phyloP scores from a whole-genome alignment of 1,140 invertebrate species.

The Eciton burchellii region DNA sequence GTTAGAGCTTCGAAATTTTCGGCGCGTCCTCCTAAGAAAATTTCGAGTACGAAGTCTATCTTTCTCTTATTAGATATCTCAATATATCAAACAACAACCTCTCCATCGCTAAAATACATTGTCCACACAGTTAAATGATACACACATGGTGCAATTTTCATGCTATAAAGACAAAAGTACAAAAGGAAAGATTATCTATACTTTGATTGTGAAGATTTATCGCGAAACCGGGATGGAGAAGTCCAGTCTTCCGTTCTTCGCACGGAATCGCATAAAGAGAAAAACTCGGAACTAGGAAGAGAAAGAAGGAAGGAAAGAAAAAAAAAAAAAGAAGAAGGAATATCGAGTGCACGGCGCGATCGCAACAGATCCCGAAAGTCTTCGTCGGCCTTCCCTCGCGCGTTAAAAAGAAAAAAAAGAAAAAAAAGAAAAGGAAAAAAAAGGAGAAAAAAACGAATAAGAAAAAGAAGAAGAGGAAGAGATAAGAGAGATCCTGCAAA shows the following conservation, averaged over 20 bases:
- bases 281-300: slow-evolving; percentile 10
- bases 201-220: slow-evolving; percentile 24
- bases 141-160: slow-evolving; percentile 37
- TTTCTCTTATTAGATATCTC: neutral
- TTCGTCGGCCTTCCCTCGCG: neutral
- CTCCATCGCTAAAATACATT: slow-evolving; percentile 9
- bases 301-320: slow-evolving; percentile 24
- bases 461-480: too few relatives aligned
- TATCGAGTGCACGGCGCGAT: slow-evolving; percentile 1
- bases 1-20: slow-evolving; percentile 1
- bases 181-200: neutral
- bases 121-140: slow-evolving; percentile 33
- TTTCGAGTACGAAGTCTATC: slow-evolving; percentile 18
- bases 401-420: slow-evolving; percentile 11
- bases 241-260: slow-evolving; percentile 1
- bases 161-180: slow-evolving; percentile 19
- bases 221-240: neutral
- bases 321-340: slow-evolving; percentile 16
- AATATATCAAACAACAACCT: slow-evolving; percentile 44
- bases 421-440: too few relatives aligned
- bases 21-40: slow-evolving; percentile 5
- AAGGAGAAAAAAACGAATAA: too few relatives aligned
- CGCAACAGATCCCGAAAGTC: slow-evolving; percentile 1
- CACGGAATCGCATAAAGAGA: slow-evolving; percentile 11
- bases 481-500: too few relatives aligned